phyloP scores from a whole-genome alignment of 2,888 invertebrate genomes.

The Phania funesta region DNA sequence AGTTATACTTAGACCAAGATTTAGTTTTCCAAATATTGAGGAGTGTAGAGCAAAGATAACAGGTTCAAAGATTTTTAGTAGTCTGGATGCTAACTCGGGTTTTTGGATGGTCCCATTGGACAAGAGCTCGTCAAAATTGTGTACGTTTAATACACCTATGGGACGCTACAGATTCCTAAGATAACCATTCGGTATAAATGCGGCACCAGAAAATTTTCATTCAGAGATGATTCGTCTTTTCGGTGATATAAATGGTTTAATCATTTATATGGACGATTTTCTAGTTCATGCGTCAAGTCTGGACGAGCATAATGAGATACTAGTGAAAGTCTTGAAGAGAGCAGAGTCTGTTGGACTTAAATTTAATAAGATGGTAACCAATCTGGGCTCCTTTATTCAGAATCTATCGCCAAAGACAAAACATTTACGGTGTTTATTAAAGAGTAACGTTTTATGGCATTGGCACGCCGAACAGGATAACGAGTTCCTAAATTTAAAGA shows the following conservation, averaged over 20 bases:
- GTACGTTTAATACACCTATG: no score
- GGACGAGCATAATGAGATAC: not conserved
- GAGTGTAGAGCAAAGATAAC: not conserved
- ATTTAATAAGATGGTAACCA: conserved; percentile 1
- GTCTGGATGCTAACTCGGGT: not conserved
- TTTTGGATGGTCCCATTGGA: not conserved
- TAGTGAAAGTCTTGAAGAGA: not conserved
- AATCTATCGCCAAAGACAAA: conserved; percentile 1
- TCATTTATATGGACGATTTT: no score
- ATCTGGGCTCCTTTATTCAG: no score
- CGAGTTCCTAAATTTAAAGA: no score
- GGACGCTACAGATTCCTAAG: no score
- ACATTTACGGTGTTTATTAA: not conserved
- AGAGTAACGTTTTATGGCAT: not conserved
- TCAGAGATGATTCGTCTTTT: no score
- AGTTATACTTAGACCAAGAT: not conserved
- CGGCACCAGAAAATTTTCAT: no score
- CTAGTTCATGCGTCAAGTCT: not conserved
- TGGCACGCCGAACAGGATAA: no score
- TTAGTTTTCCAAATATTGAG: not conserved
- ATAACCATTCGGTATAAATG: not conserved
- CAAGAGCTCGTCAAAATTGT: no score
- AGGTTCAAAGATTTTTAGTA: not conserved
- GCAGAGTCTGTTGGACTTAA: not conserved
- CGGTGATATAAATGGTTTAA: no score